Percentiles rank a stretch among this genome's conserved stretches.
phyloP scores from a whole-genome alignment of 2,888 invertebrate species.

The Theretra japonica region DNA sequence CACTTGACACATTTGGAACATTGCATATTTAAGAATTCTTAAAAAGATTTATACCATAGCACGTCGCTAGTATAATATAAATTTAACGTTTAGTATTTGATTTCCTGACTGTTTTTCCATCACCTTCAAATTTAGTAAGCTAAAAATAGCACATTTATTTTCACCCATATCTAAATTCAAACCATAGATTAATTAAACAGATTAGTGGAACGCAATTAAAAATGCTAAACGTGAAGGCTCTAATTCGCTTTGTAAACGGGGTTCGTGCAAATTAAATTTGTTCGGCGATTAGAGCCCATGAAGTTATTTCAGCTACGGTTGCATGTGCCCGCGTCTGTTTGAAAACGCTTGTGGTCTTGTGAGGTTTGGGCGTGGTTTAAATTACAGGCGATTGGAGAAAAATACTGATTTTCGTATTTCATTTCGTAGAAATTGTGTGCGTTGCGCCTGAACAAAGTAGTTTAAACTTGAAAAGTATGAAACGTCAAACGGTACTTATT shows the following conservation, averaged over 20 bases:
- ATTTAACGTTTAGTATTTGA: too few relatives aligned
- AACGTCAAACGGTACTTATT: too few relatives aligned
- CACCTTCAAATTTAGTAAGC: not conserved
- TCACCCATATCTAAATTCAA: not conserved
- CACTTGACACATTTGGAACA: too few relatives aligned
- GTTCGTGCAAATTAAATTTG: constrained; percentile 39
- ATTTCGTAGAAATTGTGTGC: too few relatives aligned
- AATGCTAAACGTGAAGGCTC: constrained; percentile 8
- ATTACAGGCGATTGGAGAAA: not conserved
- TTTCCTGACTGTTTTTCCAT: too few relatives aligned
- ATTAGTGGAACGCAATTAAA: constrained; percentile 22
- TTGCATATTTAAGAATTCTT: too few relatives aligned
- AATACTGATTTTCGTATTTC: not conserved
- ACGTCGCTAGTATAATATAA: too few relatives aligned
- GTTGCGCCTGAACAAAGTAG: too few relatives aligned
- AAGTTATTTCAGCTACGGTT: constrained; percentile 27
- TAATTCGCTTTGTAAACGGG: constrained; percentile 26
- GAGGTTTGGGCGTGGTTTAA: not conserved
- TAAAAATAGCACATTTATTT: not conserved
- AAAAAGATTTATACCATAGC: too few relatives aligned
- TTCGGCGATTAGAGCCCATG: constrained; percentile 35
- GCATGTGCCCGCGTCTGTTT: constrained; percentile 29
- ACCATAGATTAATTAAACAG: constrained; percentile 1
- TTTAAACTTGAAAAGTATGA: too few relatives aligned
- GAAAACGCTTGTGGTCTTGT: constrained; percentile 24